Evolutionary conservation across 1,140 invertebrate genomes (phyloP).

Genomic region (Drosophila ambigua): DNA sequence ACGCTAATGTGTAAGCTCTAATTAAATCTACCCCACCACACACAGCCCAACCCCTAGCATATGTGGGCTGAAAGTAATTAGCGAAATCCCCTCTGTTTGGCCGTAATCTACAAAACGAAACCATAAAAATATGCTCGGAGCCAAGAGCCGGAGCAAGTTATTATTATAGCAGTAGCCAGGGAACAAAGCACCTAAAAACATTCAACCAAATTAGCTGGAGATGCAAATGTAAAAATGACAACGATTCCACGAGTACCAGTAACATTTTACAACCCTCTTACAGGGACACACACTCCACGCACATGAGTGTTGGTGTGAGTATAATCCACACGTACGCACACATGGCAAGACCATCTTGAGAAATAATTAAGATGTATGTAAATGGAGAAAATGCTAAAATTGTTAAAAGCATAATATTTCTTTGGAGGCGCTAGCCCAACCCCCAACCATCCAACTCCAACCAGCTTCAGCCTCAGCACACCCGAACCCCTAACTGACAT

Average conservation of each 20-base stretch:
- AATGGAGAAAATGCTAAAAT: conserved; percentile 82
- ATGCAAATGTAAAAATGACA: conserved; percentile 83
- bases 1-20: conserved; percentile 69
- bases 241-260: conserved; percentile 65
- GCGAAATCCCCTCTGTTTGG: conserved; percentile 65
- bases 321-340: conserved; percentile 64
- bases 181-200: conserved; percentile 71
- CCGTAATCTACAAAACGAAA: conserved; percentile 67
- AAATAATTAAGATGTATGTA: conserved; percentile 84
- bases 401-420: conserved; percentile 83
- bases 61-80: conserved; percentile 69
- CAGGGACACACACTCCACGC: conserved; percentile 15
- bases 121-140: conserved; percentile 77
- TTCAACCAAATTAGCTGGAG: conserved; percentile 80
- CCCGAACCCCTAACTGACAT: conserved; percentile 64
- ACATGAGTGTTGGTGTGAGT: neutral
- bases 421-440: conserved; percentile 59
- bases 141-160: conserved; percentile 65
- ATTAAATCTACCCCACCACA: conserved; percentile 50
- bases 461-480: conserved; percentile 5
- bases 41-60: conserved; percentile 1
- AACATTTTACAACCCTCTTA: conserved; percentile 68
- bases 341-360: conserved; percentile 76
- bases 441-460: conserved; percentile 8
- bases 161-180: conserved; percentile 66